Conservation (phyloP, 2,113 vertebrate genomes). For the Brevimyrus niger region DNA sequence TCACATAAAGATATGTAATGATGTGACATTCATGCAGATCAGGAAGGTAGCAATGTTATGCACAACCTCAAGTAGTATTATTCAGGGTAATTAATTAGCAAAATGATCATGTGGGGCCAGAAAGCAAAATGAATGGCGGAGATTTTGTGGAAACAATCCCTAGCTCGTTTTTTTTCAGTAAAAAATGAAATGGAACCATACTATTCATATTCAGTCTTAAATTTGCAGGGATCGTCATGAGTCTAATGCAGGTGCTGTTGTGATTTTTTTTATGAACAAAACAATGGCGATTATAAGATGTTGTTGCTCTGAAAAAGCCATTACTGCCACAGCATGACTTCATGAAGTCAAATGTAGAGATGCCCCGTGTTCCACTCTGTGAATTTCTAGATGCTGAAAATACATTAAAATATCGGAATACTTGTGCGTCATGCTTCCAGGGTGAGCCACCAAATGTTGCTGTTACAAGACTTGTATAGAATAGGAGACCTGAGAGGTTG, state of each 20-base stretch:
- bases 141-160: not conserved
- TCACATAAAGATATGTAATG: not conserved
- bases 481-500: not conserved
- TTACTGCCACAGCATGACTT: not conserved
- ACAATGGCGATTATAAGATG: not conserved
- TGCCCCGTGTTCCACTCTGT: not conserved
- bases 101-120: not conserved
- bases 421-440: conserved; percentile 2
- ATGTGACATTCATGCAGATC: not conserved
- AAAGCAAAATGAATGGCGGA: not conserved
- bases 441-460: conserved; percentile 22
- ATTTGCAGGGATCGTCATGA: not conserved
- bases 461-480: conserved; percentile 23
- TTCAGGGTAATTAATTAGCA: not conserved
- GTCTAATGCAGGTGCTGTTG: not conserved
- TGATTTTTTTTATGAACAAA: not conserved
- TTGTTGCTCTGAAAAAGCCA: not conserved
- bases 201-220: not conserved
- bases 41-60: not conserved
- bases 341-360: not conserved
- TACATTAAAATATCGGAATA: conserved; percentile 2
- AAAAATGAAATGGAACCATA: not conserved
- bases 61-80: not conserved
- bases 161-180: not conserved
- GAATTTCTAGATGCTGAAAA: conserved; percentile 6